Conservation (phyloP, 2,888 invertebrate species). For the Phyllotreta cruciferae region DNA sequence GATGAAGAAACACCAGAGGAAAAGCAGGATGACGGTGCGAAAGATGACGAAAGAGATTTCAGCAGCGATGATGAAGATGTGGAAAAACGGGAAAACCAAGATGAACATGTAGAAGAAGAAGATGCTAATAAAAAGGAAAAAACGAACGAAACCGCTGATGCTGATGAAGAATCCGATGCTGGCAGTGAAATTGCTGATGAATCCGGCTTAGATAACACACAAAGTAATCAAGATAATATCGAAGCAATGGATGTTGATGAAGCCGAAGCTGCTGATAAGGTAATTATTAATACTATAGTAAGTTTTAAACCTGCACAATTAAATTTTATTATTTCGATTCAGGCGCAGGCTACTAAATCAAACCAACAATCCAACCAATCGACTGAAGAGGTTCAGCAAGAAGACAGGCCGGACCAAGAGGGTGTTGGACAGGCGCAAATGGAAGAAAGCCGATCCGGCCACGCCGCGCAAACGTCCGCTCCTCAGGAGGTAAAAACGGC, state of each 20-base stretch:
- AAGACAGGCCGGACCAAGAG: constrained; percentile 69
- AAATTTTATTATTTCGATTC: constrained; percentile 26
- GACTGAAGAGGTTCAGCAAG: constrained; percentile 64
- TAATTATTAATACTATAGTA: constrained; percentile 44
- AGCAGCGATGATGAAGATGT: constrained; percentile 55
- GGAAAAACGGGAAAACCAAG: constrained; percentile 57
- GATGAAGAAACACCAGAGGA: constrained; percentile 57
- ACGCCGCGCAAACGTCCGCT: constrained; percentile 61
- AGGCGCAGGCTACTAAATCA: constrained; percentile 61
- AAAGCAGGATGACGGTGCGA: constrained; percentile 49
- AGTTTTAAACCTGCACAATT: neutral
- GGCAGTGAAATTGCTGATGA: constrained; percentile 54
- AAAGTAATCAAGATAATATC: constrained; percentile 56
- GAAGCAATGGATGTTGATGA: constrained; percentile 61
- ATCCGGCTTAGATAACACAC: constrained; percentile 53
- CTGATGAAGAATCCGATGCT: constrained; percentile 51
- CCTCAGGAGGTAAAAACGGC: constrained; percentile 52
- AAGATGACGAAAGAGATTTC: constrained; percentile 54
- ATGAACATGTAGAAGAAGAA: constrained; percentile 55
- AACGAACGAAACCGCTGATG: constrained; percentile 38
- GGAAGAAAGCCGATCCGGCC: constrained; percentile 74
- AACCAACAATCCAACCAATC: constrained; percentile 55
- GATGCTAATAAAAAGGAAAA: constrained; percentile 52
- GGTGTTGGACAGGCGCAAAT: constrained; percentile 79
- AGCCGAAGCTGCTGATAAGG: constrained; percentile 61